Conservation (phyloP, 2,113 vertebrate species). For the Oryzias curvinotus region DNA sequence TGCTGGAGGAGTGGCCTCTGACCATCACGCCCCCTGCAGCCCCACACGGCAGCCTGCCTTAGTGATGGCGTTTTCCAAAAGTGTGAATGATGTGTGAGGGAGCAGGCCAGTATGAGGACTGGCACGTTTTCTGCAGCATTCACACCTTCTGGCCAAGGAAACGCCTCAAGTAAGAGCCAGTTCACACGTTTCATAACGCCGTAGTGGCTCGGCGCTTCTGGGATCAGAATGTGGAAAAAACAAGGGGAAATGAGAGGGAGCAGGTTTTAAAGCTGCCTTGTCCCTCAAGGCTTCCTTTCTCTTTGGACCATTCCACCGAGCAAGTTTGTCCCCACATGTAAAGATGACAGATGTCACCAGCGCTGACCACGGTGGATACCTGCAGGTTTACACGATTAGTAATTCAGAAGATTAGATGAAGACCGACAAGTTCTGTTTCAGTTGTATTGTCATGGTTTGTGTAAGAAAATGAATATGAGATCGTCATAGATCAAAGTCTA, state of each 20-base stretch:
- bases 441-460: no score
- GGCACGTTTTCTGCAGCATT: constrained; percentile 64
- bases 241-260: constrained; percentile 32
- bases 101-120: constrained; percentile 53
- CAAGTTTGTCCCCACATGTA: neutral
- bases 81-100: constrained; percentile 72
- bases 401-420: no score
- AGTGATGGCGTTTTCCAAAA: constrained; percentile 68
- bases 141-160: constrained; percentile 67
- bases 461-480: no score
- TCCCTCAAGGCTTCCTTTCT: constrained; percentile 18
- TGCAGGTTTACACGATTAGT: no score
- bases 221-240: constrained; percentile 42
- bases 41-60: constrained; percentile 52
- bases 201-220: constrained; percentile 52
- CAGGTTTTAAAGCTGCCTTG: constrained; percentile 31
- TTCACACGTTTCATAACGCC: constrained; percentile 67
- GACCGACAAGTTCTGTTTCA: no score
- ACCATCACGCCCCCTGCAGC: constrained; percentile 54
- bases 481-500: no score
- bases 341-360: neutral
- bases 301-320: constrained; percentile 32
- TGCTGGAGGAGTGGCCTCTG: constrained; percentile 55
- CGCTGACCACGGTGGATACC: no score
- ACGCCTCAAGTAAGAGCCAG: constrained; percentile 60